Evolutionary conservation across 2,113 vertebrate genomes (phyloP), one percentile per base, ranked within the genome.

Genomic region (Chaenogobius annularis): DNA sequence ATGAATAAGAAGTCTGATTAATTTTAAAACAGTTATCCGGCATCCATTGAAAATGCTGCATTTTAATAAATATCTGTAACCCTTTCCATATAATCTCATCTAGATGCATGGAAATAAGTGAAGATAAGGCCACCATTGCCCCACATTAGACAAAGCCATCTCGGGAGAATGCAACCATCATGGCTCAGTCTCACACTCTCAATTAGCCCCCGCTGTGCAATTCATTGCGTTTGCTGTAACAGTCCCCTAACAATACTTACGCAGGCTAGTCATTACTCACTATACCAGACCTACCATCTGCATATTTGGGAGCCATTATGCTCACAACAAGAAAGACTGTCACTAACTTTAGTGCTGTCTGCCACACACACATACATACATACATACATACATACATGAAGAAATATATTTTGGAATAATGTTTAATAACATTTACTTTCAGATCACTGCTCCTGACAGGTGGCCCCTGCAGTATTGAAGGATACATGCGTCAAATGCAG

Each of bases 141-240:
- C 75, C 85, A 83, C 80, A 80, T 88, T 74, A 89, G 86, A 90
- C 84, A 87, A 83, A 82, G 61, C 43, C 82, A 85, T 88, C 90
- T 86, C 86, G 74, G 52, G 83, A 86, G 85, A 89, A 89, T 81
- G 77, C 72, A 83, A 89, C 88, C 88, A 87, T 89, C 79, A 83
- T 85, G 86, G 80, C 74, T 82, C 77, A 67, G 70, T 84, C 84
- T 81, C 73, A 81, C 83, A 88, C 83, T 85, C 77, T 88, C 87
- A 92, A 90, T 91, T 92, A 93, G 86, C 88, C 84, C 90, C 91
- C 69, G 83, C 88, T 91, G 91, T 90, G 89, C 87, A 85, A 87
- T 91, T 92, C 85, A 92, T 88, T 90, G 90, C 74, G 79, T 86
- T 87, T 88, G 81, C 85, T 89, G 79, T 80, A 91, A 88, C 85